Conservation (phyloP, 2,797 vertebrate genomes). For the Pseudomugil tenellus region DNA sequence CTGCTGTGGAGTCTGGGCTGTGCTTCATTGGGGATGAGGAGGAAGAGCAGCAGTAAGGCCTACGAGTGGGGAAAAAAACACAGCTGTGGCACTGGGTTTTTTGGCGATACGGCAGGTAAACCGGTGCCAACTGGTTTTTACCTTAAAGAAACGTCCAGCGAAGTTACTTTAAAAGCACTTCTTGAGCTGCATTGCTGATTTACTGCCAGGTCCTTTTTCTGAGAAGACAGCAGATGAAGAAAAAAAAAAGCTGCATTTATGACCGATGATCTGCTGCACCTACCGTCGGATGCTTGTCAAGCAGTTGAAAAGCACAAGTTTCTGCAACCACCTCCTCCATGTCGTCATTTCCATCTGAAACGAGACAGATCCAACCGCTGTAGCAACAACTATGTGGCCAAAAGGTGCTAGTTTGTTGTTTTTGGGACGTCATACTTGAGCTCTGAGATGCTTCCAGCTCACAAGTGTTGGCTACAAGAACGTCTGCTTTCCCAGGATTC, state of each 20-base stretch:
- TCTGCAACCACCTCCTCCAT: conserved; percentile 82
- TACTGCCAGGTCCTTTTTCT: conserved; percentile 17
- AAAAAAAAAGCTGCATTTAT: not conserved
- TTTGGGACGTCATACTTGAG: conserved; percentile 67
- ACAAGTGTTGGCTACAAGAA: conserved; percentile 92
- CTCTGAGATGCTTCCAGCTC: conserved; percentile 78
- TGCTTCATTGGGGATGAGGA: conserved; percentile 67
- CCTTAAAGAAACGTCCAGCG: conserved; percentile 17
- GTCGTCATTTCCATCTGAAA: conserved; percentile 69
- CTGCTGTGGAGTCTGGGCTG: conserved; percentile 68
- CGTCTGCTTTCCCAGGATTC: conserved; percentile 65
- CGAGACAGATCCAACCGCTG: accelerated
- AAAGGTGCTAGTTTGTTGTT: no score
- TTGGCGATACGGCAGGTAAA: no score
- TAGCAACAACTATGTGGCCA: no score
- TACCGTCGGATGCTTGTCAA: conserved; percentile 65
- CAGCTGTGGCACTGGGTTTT: not conserved
- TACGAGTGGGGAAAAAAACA: conserved; percentile 26
- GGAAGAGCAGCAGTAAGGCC: conserved; percentile 48
- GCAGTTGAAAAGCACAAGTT: conserved; percentile 85
- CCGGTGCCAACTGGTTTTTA: conserved; percentile 18
- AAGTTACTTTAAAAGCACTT: conserved; percentile 7
- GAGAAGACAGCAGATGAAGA: not conserved
- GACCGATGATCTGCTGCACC: not conserved
- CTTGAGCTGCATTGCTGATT: conserved; percentile 7